Evolutionary conservation across 2,888 invertebrate genomes (phyloP).

Genomic region (Stenolophus ochropezus): DNA sequence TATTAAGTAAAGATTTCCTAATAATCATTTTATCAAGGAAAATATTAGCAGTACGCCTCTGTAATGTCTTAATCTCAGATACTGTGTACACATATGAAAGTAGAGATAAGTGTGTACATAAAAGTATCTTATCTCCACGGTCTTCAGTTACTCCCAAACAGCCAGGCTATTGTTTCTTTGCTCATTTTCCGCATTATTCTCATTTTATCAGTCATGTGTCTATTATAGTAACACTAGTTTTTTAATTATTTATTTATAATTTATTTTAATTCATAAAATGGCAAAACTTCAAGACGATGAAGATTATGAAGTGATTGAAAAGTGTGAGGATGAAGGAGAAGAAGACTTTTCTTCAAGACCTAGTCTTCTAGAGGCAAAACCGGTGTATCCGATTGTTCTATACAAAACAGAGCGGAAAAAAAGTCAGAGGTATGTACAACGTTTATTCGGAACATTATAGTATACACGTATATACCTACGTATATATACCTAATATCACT

Average conservation of each 20-base stretch:
- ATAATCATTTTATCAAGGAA: neutral
- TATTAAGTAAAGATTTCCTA: neutral
- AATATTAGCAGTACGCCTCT: constrained; percentile 1
- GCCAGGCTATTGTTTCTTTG: neutral
- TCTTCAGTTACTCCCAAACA: neutral
- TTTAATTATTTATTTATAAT: neutral
- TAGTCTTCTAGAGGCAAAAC: neutral
- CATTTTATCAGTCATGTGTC: neutral
- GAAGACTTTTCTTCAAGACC: constrained; percentile 6
- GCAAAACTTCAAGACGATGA: neutral
- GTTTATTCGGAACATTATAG: neutral
- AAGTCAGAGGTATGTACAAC: neutral
- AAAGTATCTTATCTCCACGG: constrained; percentile 23
- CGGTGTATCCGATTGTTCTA: constrained; percentile 24
- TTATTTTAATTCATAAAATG: constrained; percentile 17
- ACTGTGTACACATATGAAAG: neutral
- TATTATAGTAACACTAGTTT: no score
- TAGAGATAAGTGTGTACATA: constrained; percentile 15
- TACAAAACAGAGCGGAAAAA: constrained; percentile 32
- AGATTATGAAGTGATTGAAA: constrained; percentile 14
- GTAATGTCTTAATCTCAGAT: constrained; percentile 20
- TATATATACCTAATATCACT: no score
- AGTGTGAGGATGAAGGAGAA: constrained; percentile 22
- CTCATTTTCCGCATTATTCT: neutral
- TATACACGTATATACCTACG: no score